These are phyloP conservation scores for Steinernema carpocapsae DNA, from an alignment of 2,888 invertebrate genomes.

Conservation along the genomic window DNA sequence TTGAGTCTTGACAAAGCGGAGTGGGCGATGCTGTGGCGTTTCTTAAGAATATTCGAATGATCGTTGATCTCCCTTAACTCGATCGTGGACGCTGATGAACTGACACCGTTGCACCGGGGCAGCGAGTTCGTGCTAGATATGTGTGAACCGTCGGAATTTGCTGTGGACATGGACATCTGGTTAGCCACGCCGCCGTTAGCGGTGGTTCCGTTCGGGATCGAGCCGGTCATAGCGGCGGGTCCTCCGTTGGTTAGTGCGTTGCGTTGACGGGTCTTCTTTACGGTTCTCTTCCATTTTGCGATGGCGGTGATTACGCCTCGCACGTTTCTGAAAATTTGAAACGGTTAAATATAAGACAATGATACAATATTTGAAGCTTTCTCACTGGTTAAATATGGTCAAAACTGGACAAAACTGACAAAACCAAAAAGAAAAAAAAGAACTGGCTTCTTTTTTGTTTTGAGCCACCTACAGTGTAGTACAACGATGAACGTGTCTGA, in stretches of 20 bases:
- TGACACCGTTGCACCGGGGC: constrained; percentile 13
- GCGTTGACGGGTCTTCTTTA: constrained; percentile 5
- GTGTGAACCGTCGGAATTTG: constrained; percentile 5
- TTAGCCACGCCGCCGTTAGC: neutral
- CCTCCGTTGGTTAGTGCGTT: neutral
- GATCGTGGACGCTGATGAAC: constrained; percentile 14
- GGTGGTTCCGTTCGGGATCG: neutral
- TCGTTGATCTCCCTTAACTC: neutral
- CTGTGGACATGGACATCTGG: neutral
- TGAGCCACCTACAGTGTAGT: too few species aligned
- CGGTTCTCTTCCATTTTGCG: constrained; percentile 1
- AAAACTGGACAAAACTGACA: too few species aligned
- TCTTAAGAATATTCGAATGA: neutral
- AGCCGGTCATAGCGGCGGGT: neutral
- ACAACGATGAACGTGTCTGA: too few species aligned
- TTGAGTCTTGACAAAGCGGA: neutral
- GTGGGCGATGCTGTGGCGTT: constrained; percentile 18
- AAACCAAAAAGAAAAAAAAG: too few species aligned
- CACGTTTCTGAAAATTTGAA: neutral
- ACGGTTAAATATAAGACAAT: neutral
- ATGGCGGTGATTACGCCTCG: constrained; percentile 8
- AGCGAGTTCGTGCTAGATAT: constrained; percentile 8
- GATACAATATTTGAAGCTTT: too few species aligned
- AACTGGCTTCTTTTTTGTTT: too few species aligned
- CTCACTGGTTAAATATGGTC: too few species aligned